Evolutionary conservation across 2,797 vertebrate genomes (phyloP), one percentile per base, ranked within the genome.

Genomic region (Onychomys leucogaster): DNA sequence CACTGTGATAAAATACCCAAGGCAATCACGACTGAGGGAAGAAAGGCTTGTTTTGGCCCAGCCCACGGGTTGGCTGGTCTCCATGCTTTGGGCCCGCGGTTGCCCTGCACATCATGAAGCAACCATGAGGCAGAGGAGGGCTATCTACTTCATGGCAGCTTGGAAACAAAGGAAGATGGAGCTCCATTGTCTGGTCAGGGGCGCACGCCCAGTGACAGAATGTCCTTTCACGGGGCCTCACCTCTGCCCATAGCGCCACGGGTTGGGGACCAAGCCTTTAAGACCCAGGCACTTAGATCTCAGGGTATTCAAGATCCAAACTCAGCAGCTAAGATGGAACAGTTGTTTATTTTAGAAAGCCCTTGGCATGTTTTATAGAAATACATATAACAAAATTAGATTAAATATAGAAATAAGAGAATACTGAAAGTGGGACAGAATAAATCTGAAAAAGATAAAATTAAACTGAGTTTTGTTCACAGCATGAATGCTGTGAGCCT

Each of bases 401-500:
- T 88, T 95, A 93, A 96, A 96, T 94, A 95, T 90, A 93, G 82
- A 96, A 96, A 96, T 86, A 95, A 81, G 77, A 96, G 91, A 96
- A 89, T 46, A 73, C 65, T 10, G 65, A 96, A 96, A 95, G 29
- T 93, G 96, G 94, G 93, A 84, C 76, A 93, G 82, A 95, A 94
- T 86, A 96, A 91, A 89, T 94, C 83, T 95, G 88, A 91, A 96
- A 96, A 43, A 57, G 73, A 91, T 93, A 94, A 97, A 96, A 96
- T 95, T 96, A 95, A 96, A 75, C 69, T 59, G 14, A 95, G 52
- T 89, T 90, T 97, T 95, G 49, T 94, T 59, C 77, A 89, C 77
- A 93, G 55, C 21, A 73, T 10, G 37, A 88, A 95, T 37, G 34
- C 14, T 89, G 6, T 34, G 77, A 92, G 76, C 23, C 37, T 91